A percentile compares a stretch with the other conserved stretches of the same genome.
Evolutionary conservation across 2,888 invertebrate genomes (phyloP).

Genomic region (Tenthredo notha): DNA sequence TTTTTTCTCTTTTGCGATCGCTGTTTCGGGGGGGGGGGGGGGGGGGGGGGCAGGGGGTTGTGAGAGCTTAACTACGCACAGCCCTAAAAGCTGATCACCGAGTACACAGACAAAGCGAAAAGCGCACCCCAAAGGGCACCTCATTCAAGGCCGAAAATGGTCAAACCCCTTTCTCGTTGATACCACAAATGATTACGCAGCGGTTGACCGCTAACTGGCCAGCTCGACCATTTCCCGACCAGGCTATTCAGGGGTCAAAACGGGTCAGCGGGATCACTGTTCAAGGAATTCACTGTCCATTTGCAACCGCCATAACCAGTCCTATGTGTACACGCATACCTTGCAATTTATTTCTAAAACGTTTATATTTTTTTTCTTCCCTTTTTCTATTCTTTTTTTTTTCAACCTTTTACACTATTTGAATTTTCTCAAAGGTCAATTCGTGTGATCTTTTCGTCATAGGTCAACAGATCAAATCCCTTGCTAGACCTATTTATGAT

Average conservation of each 20-base stretch:
- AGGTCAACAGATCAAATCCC: background rate
- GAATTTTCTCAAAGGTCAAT: background rate
- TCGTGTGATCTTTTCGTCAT: background rate
- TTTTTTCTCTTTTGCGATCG: background rate
- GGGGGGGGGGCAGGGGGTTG: background rate
- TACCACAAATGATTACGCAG: constrained; percentile 77
- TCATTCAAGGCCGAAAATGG: constrained; percentile 21
- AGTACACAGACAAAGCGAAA: constrained; percentile 14
- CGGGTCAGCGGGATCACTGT: constrained; percentile 44
- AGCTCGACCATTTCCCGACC: constrained; percentile 65
- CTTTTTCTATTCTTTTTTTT: background rate
- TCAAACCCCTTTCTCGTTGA: constrained; percentile 51
- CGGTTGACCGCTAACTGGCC: constrained; percentile 75
- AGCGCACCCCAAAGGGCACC: background rate
- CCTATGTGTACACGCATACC: background rate
- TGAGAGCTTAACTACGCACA: background rate
- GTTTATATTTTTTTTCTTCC: background rate
- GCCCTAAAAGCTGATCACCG: constrained; percentile 29
- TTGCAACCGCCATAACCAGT: constrained; percentile 25
- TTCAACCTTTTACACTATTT: background rate
- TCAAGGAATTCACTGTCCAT: constrained; percentile 49
- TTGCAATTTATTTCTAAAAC: background rate
- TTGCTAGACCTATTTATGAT: background rate
- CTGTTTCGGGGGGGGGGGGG: background rate
- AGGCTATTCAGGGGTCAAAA: constrained; percentile 55